Evolutionary conservation across 2,888 invertebrate species (phyloP).

Genomic region (Diloba caeruleocephala): DNA sequence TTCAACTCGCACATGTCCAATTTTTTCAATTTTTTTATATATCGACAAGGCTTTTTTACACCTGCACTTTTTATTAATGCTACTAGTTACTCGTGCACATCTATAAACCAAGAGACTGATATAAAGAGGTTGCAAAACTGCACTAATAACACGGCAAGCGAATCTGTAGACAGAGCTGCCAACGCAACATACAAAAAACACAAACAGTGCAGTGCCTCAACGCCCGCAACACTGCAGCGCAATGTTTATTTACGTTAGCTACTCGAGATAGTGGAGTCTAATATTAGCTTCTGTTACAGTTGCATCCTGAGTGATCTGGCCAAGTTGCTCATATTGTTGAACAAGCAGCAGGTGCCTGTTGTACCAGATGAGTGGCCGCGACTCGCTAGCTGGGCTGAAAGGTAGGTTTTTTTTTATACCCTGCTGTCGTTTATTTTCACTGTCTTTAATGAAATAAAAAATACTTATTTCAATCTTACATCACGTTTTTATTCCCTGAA

Average conservation of each 20-base stretch:
- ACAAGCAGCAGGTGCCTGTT: slow-evolving; percentile 92
- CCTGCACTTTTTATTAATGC: too few species aligned
- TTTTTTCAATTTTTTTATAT: too few species aligned
- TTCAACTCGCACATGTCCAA: too few species aligned
- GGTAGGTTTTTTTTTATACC: slow-evolving; percentile 70
- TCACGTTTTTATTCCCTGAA: too few species aligned
- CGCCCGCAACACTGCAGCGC: slow-evolving; percentile 16
- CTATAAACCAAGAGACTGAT: too few species aligned
- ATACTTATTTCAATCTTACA: too few species aligned
- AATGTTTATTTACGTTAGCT: slow-evolving; percentile 58
- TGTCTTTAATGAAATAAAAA: too few species aligned
- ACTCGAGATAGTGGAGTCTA: slow-evolving; percentile 47
- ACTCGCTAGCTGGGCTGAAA: slow-evolving; percentile 94
- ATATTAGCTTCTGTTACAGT: slow-evolving; percentile 66
- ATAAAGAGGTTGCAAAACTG: slow-evolving; percentile 35
- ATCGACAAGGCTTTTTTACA: too few species aligned
- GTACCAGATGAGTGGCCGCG: slow-evolving; percentile 95
- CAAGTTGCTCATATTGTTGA: slow-evolving; percentile 93
- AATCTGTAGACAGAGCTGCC: slow-evolving; percentile 41
- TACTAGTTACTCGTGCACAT: too few species aligned
- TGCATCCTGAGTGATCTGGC: slow-evolving; percentile 92
- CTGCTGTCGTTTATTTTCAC: not conserved
- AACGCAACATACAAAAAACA: slow-evolving; percentile 44
- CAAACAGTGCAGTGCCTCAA: slow-evolving; percentile 36
- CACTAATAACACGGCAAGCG: slow-evolving; percentile 34